Evolutionary conservation across 2,888 invertebrate genomes (phyloP).

Genomic region (Pheosia gnoma): DNA sequence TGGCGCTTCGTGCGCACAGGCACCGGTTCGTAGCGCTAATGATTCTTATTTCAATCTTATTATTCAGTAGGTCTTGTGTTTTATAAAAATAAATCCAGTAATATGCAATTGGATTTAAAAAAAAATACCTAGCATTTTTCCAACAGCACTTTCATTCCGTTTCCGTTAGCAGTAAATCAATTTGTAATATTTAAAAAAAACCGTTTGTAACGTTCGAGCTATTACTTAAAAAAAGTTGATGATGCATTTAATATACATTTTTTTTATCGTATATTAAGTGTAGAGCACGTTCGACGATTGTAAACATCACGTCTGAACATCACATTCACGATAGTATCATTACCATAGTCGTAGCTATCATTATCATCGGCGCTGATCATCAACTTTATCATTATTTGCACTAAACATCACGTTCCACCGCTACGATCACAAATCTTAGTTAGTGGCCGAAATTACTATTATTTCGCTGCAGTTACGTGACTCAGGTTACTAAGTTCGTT

Average conservation of each 20-base stretch:
- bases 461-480: slow-evolving; percentile 45
- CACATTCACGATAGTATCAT: slow-evolving; percentile 42
- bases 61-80: slow-evolving; percentile 14
- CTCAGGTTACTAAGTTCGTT: slow-evolving; percentile 37
- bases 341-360: slow-evolving; percentile 37
- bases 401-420: slow-evolving; percentile 49
- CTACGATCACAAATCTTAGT: slow-evolving; percentile 41
- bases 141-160: neutral
- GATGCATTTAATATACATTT: slow-evolving; percentile 23
- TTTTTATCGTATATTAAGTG: slow-evolving; percentile 21
- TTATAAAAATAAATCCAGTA: neutral
- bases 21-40: slow-evolving; percentile 70
- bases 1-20: slow-evolving; percentile 69
- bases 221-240: slow-evolving; percentile 21
- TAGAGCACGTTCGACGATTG: slow-evolving; percentile 42
- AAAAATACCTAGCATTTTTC: slow-evolving; percentile 16
- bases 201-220: slow-evolving; percentile 32
- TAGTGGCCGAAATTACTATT: slow-evolving; percentile 39
- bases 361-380: slow-evolving; percentile 39
- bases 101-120: no score
- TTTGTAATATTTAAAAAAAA: slow-evolving; percentile 15
- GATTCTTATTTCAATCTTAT: slow-evolving; percentile 46
- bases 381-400: slow-evolving; percentile 47
- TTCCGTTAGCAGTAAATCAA: slow-evolving; percentile 5
- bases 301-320: slow-evolving; percentile 39